Conservation (phyloP, 2,888 invertebrate genomes). For the Apodemia mormo region DNA sequence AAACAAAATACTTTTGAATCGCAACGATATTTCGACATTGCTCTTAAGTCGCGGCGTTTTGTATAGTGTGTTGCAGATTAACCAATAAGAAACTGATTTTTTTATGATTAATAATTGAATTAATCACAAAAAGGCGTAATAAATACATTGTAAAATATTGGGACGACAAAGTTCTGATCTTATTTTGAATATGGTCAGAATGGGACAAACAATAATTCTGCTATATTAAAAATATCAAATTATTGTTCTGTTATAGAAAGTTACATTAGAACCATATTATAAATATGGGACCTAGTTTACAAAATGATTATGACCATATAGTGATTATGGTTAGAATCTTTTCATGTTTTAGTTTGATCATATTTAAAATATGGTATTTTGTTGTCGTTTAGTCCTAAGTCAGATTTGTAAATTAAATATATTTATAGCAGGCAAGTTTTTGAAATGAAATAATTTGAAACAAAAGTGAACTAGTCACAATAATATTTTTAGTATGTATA, state of each 20-base stretch:
- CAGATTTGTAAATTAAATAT: constrained; percentile 2
- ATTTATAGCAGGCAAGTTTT: constrained; percentile 11
- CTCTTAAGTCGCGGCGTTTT: not conserved
- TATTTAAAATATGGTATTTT: constrained; percentile 14
- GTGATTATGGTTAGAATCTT: constrained; percentile 1
- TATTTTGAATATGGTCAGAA: not conserved
- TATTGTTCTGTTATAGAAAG: not conserved
- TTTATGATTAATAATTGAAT: constrained; percentile 13
- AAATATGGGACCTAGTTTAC: constrained; percentile 4
- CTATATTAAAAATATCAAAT: not conserved
- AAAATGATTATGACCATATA: not conserved
- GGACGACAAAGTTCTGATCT: not conserved
- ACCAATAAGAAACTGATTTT: not conserved
- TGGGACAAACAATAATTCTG: not conserved
- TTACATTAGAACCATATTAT: constrained; percentile 1
- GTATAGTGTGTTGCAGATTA: not conserved
- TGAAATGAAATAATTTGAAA: not conserved
- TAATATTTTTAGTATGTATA: not conserved
- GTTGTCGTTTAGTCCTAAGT: constrained; percentile 4
- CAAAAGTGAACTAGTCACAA: not conserved
- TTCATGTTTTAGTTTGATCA: not conserved
- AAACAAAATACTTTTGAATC: too few species aligned
- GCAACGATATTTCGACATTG: too few species aligned
- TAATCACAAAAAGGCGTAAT: constrained; percentile 2
- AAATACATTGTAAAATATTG: not conserved